phyloP scores from a whole-genome alignment of 2,797 vertebrate species.

The Australoheros facetus region DNA sequence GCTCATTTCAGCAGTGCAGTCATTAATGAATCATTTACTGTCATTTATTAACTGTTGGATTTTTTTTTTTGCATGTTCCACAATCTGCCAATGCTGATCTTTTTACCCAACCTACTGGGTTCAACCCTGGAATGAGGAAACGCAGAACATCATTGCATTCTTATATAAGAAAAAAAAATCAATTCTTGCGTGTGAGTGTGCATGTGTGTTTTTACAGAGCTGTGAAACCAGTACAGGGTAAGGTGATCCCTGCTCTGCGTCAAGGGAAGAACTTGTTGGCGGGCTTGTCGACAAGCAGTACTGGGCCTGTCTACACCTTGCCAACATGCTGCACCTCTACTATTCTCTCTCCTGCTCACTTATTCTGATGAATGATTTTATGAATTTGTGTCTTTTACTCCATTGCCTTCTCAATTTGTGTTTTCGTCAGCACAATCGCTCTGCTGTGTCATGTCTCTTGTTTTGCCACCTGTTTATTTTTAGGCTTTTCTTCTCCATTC shows the following conservation, averaged over 20 bases:
- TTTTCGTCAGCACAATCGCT: background rate
- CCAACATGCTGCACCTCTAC: conserved; percentile 34
- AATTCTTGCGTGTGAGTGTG: background rate
- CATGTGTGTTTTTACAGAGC: conserved; percentile 43
- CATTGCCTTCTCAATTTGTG: background rate
- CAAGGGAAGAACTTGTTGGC: conserved; percentile 55
- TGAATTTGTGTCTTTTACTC: background rate
- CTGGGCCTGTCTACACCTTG: conserved; percentile 52
- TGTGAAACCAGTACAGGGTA: conserved; percentile 61
- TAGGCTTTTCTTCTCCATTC: background rate
- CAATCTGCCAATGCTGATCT: background rate
- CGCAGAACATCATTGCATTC: background rate
- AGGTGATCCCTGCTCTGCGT: conserved; percentile 63
- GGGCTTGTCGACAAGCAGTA: conserved; percentile 57
- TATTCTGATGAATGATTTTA: conserved; percentile 12
- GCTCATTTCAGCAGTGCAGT: background rate
- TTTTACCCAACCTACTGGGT: background rate
- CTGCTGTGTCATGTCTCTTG: background rate
- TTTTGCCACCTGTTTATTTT: background rate
- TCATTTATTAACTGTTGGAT: background rate
- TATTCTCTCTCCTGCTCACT: background rate
- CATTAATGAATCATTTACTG: background rate
- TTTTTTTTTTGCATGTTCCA: background rate
- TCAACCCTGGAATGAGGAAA: background rate
- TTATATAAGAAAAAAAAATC: conserved; percentile 1